Evolutionary conservation across 1,140 invertebrate species (phyloP), one percentile per base, ranked within the genome.

Genomic region (Sycobia sp.): DNA sequence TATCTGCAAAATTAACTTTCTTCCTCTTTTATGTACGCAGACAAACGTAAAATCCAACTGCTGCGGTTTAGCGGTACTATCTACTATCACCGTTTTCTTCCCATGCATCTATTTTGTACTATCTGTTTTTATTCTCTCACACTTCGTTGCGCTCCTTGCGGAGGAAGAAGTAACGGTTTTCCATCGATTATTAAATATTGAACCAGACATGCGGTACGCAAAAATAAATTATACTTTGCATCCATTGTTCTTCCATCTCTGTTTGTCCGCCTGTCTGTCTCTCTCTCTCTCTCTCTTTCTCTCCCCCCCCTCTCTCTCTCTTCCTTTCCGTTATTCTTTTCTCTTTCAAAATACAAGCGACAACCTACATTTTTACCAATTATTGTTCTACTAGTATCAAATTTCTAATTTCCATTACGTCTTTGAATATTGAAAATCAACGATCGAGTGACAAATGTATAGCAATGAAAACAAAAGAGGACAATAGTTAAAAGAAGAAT

Each of bases 121-220:
- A 14, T 25, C 20, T 4, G 10, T 18, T 41, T 44, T 43, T 13
- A 2, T 14, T 16, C 23, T 41, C 32, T 34, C 29, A 16, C 43
- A 20, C 2, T 39, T 18, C 27, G 32, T 14, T 46, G n/a, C n/a
- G n/a, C n/a, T 53, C 25, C 58, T 23, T 10, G 11, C 2, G n/a
- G 16, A 20, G 47, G 7, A n/a, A 39, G 20, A 39, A 55, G 41
- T 49, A 39, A 54, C 50, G 51, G 51, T 32, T 54, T 62, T 50
- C 27, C 34, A 20, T 50, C 34, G 44, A 63, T 36, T 63, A 63
- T 60, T 65, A 50, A 65, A 65, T 60, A 34, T 65, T 65, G 13
- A 60, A 34, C 41, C 34, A 46, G 14, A 18, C 29, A 22, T 16
- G 18, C 2, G 27, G 32, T 32, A 16, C 13, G 43, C 41, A 23